Base-by-base conservation (phyloP, 2,113 vertebrate species). In the Falco punctatus region DNA sequence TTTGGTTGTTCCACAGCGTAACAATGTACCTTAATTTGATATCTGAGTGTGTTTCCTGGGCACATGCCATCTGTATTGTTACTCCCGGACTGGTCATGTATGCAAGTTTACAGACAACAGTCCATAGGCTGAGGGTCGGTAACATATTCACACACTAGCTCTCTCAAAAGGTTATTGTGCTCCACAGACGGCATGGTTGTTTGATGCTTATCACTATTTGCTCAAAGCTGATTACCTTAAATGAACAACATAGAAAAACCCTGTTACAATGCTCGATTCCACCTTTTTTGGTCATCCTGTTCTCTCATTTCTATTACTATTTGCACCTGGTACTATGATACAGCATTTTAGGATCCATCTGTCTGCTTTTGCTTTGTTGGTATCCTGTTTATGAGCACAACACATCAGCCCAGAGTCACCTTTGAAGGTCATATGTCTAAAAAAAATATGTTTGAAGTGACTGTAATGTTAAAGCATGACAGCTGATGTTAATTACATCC, bases 171-270 rank as follows among this genome's bases (percentile, higher is more conserved):
- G 91, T 97, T 94, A 82, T 18, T 54, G 49, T 80, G 89, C 58
- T 94, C 81, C 86, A 91, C 40, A 81, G n/a, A 84, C 12, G 3
- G 3, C 84, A 27, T 7, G 40, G 40, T 3, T 30, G 49, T 5
- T 54, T 65, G 88, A 93, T 85, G 42, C 77, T 94, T 95, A 94
- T 94, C 94, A 73, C n/a, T 73, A 40, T 81, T 96, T 89, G 70
- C 32, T 85, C 67, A 82, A 91, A 94, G 58, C 28, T 80, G 52
- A 69, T 57, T 78, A 88, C 81, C 91, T 91, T 82, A 65, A 97
- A 89, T 61, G 59, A 75, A 62, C 22, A 86, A 28, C 27, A 51
- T 21, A 82, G 21, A 16, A 72, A 83, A 75, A 35, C 51, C 15
- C 27, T 73, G 35, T n/a, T 75, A 40, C 35, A 65, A 13, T 5